Conservation (phyloP, 2,888 invertebrate genomes). For the Orchesellides sinensis region DNA sequence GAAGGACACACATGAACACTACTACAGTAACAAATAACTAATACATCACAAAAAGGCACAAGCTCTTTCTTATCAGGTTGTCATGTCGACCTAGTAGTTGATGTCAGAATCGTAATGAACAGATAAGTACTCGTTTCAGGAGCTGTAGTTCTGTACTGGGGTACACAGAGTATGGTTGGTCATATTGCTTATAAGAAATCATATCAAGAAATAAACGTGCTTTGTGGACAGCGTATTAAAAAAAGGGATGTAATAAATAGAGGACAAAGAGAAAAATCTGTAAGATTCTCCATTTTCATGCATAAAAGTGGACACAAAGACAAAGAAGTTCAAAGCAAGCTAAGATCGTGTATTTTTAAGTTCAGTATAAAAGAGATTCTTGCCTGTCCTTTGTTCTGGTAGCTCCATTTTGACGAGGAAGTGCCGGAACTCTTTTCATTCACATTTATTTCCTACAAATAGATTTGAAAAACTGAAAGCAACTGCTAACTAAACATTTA, state of each 20-base stretch:
- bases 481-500: background rate
- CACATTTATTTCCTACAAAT: constrained; percentile 33
- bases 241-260: background rate
- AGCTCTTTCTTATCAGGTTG: constrained; percentile 5
- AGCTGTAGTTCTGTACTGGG: background rate
- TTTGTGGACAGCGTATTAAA: background rate
- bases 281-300: too few species aligned
- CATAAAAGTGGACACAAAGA: background rate
- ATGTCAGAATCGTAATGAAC: constrained; percentile 6
- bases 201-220: background rate
- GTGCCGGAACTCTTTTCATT: constrained; percentile 25
- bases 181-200: background rate
- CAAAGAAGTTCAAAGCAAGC: too few species aligned
- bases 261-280: too few species aligned
- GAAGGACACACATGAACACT: constrained; percentile 10
- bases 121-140: constrained; percentile 4
- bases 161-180: background rate
- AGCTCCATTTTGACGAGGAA: constrained; percentile 49
- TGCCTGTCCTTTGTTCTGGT: constrained; percentile 61
- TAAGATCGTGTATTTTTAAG: background rate
- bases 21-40: constrained; percentile 13
- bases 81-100: constrained; percentile 39
- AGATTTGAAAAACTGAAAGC: background rate
- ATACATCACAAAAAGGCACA: background rate
- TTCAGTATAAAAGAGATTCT: constrained; percentile 22